These are phyloP conservation scores for Apocheima hispidaria DNA, from an alignment of 2,888 invertebrate genomes.

Conservation along the genomic window DNA sequence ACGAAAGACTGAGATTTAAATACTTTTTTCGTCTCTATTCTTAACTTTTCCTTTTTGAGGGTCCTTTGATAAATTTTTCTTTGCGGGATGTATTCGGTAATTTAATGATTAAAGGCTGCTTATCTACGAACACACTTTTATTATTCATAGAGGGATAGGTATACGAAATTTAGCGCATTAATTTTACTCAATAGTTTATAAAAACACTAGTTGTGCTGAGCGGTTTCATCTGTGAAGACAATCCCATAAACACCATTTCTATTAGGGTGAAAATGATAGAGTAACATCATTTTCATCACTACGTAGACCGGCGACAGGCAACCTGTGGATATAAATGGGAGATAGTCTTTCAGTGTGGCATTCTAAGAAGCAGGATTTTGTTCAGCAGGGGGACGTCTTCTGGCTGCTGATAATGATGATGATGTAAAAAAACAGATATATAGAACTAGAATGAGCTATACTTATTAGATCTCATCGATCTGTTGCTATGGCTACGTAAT, in stretches of 20 bases:
- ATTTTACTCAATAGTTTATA: neutral
- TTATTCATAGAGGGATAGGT: constrained; percentile 13
- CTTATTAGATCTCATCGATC: too few relatives aligned
- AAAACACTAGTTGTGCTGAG: neutral
- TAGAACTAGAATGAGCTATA: too few relatives aligned
- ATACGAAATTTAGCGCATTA: neutral
- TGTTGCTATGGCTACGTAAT: neutral
- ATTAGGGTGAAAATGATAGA: too few relatives aligned
- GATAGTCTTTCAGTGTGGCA: too few relatives aligned
- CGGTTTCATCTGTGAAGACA: neutral
- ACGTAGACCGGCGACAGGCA: too few relatives aligned
- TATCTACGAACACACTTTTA: constrained; percentile 29
- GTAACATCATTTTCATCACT: too few relatives aligned
- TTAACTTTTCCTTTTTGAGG: constrained; percentile 55
- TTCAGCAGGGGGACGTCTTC: too few relatives aligned
- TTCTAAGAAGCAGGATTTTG: too few relatives aligned
- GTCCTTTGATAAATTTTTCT: constrained; percentile 54
- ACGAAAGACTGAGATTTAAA: constrained; percentile 77
- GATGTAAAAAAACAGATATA: too few relatives aligned
- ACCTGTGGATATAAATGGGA: too few relatives aligned
- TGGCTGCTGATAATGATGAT: too few relatives aligned
- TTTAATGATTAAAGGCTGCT: constrained; percentile 43
- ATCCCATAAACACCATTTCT: too few relatives aligned
- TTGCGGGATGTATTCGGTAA: constrained; percentile 38
- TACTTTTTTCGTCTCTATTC: constrained; percentile 72